Evolutionary conservation across 2,113 vertebrate species (phyloP).

Genomic region (Alouatta palliata): DNA sequence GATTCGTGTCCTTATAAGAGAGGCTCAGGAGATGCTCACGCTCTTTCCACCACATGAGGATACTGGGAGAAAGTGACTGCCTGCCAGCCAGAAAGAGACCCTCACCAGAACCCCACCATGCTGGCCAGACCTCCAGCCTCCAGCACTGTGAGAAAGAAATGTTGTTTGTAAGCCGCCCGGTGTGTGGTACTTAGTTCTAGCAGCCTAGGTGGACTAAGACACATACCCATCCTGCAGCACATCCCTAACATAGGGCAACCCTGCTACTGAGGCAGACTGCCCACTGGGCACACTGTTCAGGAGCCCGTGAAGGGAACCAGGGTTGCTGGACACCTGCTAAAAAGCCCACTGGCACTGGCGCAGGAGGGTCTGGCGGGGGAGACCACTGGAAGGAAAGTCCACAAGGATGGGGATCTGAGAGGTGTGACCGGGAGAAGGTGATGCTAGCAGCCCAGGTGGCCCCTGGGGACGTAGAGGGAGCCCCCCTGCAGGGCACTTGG

Average conservation of each 20-base stretch:
- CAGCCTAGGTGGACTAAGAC: neutral
- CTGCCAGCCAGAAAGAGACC: no score
- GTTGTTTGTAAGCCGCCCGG: fast-evolving
- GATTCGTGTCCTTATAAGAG: neutral
- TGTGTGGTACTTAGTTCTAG: no score
- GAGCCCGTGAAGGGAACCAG: fast-evolving
- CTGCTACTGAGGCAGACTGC: fast-evolving
- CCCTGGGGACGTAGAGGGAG: no score
- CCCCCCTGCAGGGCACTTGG: neutral
- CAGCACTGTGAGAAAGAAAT: neutral
- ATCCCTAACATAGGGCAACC: neutral
- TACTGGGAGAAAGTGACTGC: neutral
- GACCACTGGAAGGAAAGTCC: fast-evolving
- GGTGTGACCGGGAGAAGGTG: fast-evolving
- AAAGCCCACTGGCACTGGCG: fast-evolving
- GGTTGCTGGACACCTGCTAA: neutral
- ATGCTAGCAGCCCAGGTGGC: fast-evolving
- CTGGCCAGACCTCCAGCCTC: neutral
- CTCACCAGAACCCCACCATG: no score
- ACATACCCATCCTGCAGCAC: fast-evolving
- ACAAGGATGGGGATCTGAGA: fast-evolving
- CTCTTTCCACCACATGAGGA: neutral
- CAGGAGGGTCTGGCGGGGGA: neutral
- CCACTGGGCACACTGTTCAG: neutral
- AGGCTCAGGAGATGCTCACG: fast-evolving